Evolutionary conservation across 2,113 vertebrate genomes (phyloP), one percentile per base, ranked within the genome.

Genomic region (Ceyx melanurus): DNA sequence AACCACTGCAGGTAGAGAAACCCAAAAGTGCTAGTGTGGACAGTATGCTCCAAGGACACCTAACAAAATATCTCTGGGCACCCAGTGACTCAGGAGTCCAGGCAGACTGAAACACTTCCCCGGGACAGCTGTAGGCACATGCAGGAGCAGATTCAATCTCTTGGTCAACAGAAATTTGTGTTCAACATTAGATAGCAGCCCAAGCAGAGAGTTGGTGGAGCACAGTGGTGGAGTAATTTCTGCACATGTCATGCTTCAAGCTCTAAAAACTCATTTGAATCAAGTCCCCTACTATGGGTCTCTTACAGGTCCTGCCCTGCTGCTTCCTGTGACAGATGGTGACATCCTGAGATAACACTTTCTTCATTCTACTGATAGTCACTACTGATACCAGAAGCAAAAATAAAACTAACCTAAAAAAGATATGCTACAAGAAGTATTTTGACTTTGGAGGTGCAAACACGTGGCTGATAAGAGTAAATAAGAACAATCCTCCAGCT

Each of bases 391-490:
- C 26, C 31, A 67, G 28, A 51, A 33, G 53, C 21, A 82, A 89
- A 93, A 90, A 62, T 29, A 65, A 84, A 75, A 11, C 31, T 45
- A 68, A 77, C 3, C 2, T 14, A 57, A 71, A 72, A 54, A 53
- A 70, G n/a, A 61, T 15, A 57, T 84, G 9, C 15, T 70, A 26
- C 33, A 67, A 81, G 29, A 87, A 76, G 8, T n/a, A 26, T 82
- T 93, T 80, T 91, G 79, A 29, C 54, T 87, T 86, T 80, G 29
- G 70, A 77, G 82, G 61, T 82, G 40, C 43, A 91, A 85, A 80
- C 22, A 82, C 5, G 28, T n/a, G 23, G 23, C 48, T 88, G 85
- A 91, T 86, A 88, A 71, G 53, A 75, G 31, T 81, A 93, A 95
- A 89, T 3, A 57, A 45, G n/a, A 29, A 42, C 45, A 66, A 33